Evolutionary conservation across 2,113 vertebrate genomes (phyloP).

Genomic region (Microtus ochrogaster): DNA sequence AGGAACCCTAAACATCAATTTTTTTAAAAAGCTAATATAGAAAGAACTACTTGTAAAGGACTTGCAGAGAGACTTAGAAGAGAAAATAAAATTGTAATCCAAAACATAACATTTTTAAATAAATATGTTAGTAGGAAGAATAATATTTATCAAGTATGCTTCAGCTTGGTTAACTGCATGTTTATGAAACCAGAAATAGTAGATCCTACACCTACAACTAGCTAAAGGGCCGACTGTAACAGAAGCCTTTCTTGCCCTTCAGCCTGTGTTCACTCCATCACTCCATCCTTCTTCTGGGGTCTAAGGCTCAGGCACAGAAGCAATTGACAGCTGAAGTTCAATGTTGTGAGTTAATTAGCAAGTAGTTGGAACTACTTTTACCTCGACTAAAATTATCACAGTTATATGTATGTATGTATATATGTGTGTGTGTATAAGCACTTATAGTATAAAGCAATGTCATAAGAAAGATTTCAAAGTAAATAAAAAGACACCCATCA

Average conservation of each 20-base stretch:
- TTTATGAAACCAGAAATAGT: not conserved
- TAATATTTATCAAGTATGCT: not conserved
- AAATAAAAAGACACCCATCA: not conserved
- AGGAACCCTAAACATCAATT: not conserved
- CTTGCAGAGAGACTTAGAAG: not conserved
- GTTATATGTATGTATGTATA: not conserved
- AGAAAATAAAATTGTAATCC: not conserved
- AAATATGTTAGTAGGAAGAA: not conserved
- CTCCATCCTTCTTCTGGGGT: not conserved
- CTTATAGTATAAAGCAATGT: not conserved
- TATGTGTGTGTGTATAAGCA: no score
- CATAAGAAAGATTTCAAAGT: not conserved
- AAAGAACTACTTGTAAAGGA: not conserved
- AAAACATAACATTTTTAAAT: not conserved
- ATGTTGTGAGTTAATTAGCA: slow-evolving; percentile 26
- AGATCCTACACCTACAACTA: not conserved
- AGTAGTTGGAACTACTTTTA: slow-evolving; percentile 34
- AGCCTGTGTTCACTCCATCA: no score
- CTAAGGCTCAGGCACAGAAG: not conserved
- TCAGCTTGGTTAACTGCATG: not conserved
- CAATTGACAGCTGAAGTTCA: slow-evolving; percentile 30
- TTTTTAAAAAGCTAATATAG: not conserved
- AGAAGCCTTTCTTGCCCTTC: not conserved
- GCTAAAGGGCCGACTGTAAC: not conserved
- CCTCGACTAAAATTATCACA: slow-evolving; percentile 7